phyloP scores from a whole-genome alignment of 2,113 vertebrate species.

The Sciurus niger region DNA sequence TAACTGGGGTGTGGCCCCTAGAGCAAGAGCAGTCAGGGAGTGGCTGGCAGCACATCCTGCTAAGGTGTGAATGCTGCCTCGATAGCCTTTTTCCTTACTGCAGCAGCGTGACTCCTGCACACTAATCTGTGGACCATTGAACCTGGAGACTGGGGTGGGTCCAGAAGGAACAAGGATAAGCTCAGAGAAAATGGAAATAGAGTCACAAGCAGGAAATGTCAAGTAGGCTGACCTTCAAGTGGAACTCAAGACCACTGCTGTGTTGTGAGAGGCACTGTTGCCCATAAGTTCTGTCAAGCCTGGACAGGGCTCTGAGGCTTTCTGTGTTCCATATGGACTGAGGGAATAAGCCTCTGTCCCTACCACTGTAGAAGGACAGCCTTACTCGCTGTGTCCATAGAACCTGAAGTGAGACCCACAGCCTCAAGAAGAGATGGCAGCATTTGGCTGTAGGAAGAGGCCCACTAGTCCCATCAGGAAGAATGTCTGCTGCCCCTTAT shows the following conservation, averaged over 20 bases:
- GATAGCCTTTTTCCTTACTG: neutral
- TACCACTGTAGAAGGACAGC: neutral
- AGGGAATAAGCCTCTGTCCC: neutral
- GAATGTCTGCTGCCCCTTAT: neutral
- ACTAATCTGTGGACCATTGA: neutral
- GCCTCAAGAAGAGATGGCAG: neutral
- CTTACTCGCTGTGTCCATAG: neutral
- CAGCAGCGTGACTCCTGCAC: neutral
- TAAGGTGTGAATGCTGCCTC: neutral
- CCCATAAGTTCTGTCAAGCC: neutral
- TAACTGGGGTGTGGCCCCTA: neutral
- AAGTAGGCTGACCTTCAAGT: neutral
- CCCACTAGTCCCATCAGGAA: rapidly evolving
- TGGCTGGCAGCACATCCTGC: rapidly evolving
- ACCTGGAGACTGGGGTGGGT: neutral
- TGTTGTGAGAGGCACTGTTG: neutral
- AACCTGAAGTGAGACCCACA: neutral
- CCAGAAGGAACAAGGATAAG: neutral
- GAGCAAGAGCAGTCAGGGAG: neutral
- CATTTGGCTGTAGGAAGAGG: neutral
- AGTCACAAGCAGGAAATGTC: neutral
- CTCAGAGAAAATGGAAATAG: neutral
- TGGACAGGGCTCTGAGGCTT: neutral
- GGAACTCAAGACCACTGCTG: neutral
- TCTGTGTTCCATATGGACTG: neutral